Conservation (phyloP, 1,140 invertebrate genomes). For the Tetramorium parvispinum region DNA sequence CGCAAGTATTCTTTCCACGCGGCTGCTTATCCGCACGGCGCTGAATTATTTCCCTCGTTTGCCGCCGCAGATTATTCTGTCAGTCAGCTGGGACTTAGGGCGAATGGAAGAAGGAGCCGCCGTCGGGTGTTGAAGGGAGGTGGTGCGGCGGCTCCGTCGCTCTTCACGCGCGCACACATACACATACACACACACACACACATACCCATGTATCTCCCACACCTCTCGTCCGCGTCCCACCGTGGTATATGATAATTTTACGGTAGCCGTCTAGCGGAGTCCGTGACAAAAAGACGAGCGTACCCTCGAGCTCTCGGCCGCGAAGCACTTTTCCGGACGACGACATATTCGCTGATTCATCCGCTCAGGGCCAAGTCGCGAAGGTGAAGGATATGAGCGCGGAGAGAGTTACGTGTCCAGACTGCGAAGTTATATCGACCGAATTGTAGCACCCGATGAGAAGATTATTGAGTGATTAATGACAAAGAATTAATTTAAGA, state of each 20-base stretch:
- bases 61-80: constrained; percentile 65
- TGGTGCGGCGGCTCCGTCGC: constrained; percentile 34
- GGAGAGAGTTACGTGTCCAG: constrained; percentile 60
- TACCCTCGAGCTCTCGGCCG: constrained; percentile 58
- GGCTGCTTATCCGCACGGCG: constrained; percentile 61
- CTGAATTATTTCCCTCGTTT: constrained; percentile 69
- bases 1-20: constrained; percentile 64
- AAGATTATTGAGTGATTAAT: background rate
- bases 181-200: background rate
- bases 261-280: constrained; percentile 58
- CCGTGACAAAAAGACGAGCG: constrained; percentile 70
- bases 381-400: constrained; percentile 58
- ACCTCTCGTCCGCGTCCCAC: background rate
- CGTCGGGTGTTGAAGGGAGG: constrained; percentile 31
- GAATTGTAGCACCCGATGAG: constrained; percentile 2
- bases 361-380: constrained; percentile 62
- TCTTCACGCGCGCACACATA: background rate
- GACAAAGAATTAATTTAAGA: background rate
- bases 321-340: constrained; percentile 66
- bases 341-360: constrained; percentile 72
- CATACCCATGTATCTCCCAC: background rate
- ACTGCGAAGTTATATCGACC: constrained; percentile 43
- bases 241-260: constrained; percentile 72
- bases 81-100: constrained; percentile 67
- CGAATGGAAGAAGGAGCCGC: constrained; percentile 53